Conservation (phyloP, 2,888 invertebrate genomes). For the Ormyrus pomaceus region DNA sequence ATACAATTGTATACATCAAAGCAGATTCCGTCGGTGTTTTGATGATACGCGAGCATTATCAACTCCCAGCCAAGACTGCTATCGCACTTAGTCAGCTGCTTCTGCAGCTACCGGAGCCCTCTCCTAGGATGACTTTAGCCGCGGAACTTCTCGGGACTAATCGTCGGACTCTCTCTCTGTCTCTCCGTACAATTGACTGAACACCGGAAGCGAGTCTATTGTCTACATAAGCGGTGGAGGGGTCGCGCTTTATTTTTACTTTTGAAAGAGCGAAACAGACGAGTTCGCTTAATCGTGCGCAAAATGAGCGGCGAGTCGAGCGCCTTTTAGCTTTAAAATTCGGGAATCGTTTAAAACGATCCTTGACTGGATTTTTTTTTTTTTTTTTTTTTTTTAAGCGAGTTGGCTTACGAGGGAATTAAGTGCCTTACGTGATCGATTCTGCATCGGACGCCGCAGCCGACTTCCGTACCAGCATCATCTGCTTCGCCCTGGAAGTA, state of each 20-base stretch:
- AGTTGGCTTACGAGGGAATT: neutral
- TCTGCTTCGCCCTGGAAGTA: slow-evolving; percentile 83
- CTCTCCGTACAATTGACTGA: slow-evolving; percentile 29
- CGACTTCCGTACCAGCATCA: slow-evolving; percentile 82
- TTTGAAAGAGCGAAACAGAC: neutral
- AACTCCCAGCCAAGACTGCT: slow-evolving; percentile 24
- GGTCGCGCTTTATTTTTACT: slow-evolving; percentile 11
- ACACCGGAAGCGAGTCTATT: slow-evolving; percentile 46
- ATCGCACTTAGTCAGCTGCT: slow-evolving; percentile 11
- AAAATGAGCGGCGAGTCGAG: neutral
- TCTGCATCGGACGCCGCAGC: slow-evolving; percentile 84
- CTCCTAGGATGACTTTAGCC: slow-evolving; percentile 3
- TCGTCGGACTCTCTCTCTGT: neutral
- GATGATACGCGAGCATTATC: slow-evolving; percentile 59
- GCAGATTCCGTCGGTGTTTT: slow-evolving; percentile 17
- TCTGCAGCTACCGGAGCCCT: neutral
- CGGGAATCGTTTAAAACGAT: neutral
- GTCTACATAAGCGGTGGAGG: slow-evolving; percentile 7
- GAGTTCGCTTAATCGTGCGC: neutral
- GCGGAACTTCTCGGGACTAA: slow-evolving; percentile 4
- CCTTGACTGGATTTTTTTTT: neutral
- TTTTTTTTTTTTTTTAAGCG: too few species aligned
- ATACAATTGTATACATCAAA: too few species aligned
- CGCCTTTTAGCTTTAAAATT: neutral
- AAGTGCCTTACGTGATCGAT: slow-evolving; percentile 81